phyloP scores from a whole-genome alignment of 2,113 vertebrate genomes.

The Petrocephalus microphthalmus region DNA sequence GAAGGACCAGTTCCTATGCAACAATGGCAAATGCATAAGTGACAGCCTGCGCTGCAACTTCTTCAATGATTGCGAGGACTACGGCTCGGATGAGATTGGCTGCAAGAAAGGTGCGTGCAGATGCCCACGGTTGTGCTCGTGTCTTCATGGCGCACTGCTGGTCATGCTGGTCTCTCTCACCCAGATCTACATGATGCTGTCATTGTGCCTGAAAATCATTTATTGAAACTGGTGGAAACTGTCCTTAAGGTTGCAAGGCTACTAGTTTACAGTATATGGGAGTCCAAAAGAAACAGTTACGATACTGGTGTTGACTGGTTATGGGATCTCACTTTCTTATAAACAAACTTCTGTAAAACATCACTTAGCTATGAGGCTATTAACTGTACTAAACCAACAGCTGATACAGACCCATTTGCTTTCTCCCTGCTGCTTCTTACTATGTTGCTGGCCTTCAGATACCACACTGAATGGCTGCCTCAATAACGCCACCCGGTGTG shows the following conservation, averaged over 20 bases:
- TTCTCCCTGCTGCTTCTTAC: not conserved
- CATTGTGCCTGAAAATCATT: not conserved
- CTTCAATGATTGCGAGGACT: slow-evolving; percentile 90
- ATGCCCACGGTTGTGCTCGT: not conserved
- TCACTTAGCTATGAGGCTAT: not conserved
- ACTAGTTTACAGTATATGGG: not conserved
- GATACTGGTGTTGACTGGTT: not conserved
- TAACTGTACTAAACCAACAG: not conserved
- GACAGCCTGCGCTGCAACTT: slow-evolving; percentile 80
- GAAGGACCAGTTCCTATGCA: slow-evolving; percentile 82
- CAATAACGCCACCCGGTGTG: slow-evolving; percentile 73
- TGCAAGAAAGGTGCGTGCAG: slow-evolving; percentile 56
- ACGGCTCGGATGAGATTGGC: slow-evolving; percentile 76
- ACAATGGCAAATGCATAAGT: slow-evolving; percentile 76
- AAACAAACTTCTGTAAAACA: not conserved
- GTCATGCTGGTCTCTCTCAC: not conserved
- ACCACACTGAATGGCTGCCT: slow-evolving; percentile 74
- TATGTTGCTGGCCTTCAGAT: slow-evolving; percentile 52
- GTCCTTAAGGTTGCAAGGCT: not conserved
- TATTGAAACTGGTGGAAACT: not conserved
- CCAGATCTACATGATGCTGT: not conserved
- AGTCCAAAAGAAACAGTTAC: not conserved
- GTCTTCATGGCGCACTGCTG: not conserved
- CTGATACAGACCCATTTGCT: not conserved
- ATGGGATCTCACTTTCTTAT: not conserved